Base-by-base conservation (phyloP, 2,113 vertebrate species). In the Pimephales promelas region DNA sequence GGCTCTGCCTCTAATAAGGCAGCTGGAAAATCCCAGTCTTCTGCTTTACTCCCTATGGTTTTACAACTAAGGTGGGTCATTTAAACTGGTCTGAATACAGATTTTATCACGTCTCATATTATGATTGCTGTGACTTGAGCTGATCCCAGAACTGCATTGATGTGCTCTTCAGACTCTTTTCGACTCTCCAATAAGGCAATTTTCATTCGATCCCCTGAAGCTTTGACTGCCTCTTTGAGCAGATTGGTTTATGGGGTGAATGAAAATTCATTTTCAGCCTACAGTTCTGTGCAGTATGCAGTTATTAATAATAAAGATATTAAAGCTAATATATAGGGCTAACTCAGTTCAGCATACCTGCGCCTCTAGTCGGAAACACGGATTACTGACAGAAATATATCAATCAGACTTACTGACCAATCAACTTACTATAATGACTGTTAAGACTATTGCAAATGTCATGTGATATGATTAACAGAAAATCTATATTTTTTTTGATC, bases 271-370 rank as follows among this genome's bases (percentile, higher is more conserved):
- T 81, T 81, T 81, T 70, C 28, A 31, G 43, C 43, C 77, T 47
- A 24, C 24, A 66, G 43, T 66, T 66, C 43, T 80, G 26, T 34
- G 24, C 16, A 36, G 22, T 80, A 43, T 80, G 78, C 61, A 66
- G 61, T 43, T 66, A 45, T 80, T 80, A 80, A 80, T 80, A 80
- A 66, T 80, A 80, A 34, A 80, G 43, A 52, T 80, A 66, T 79
- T 79, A 79, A 66, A 66, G 56, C 26, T 79, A 66, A 80, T 66
- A 80, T 52, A 78, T 61, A 22, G 13, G 47, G 13, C 13, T 49
- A 77, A 61, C 56, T n/a, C 8, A 4, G 16, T 79, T 43, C 61
- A 80, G 43, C 43, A 20, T 66, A 49, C 66, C 43, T 31, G 24
- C 11, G 43, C 26, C 18, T 66, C 16, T 14, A 31, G 47, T 54